These are phyloP conservation scores for Netelia virgata DNA, from an alignment of 2,888 invertebrate genomes.

Conservation along the genomic window DNA sequence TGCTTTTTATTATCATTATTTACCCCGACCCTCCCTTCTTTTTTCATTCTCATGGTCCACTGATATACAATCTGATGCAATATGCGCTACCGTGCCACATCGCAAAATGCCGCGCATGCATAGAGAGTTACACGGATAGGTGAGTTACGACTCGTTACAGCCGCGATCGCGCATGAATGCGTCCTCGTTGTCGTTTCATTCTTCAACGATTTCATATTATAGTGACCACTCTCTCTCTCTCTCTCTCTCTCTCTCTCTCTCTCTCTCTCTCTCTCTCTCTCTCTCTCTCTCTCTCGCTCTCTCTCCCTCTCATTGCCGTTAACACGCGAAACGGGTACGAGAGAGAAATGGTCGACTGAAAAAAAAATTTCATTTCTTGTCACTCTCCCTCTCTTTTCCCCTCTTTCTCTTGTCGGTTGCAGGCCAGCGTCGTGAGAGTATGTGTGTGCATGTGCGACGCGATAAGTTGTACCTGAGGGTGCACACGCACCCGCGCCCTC, in stretches of 20 bases:
- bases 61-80: slow-evolving; percentile 43
- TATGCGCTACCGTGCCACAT: slow-evolving; percentile 20
- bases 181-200: slow-evolving; percentile 37
- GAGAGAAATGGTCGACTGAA: slow-evolving; percentile 31
- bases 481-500: background rate
- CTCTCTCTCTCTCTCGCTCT: slow-evolving; percentile 2
- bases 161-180: slow-evolving; percentile 44
- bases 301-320: slow-evolving; percentile 24
- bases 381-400: background rate
- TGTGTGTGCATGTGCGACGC: background rate
- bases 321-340: slow-evolving; percentile 43
- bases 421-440: background rate
- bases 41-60: slow-evolving; percentile 30
- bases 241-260: no score
- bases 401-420: slow-evolving; percentile 9
- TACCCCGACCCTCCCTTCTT: background rate
- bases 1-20: background rate
- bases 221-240: slow-evolving; percentile 5
- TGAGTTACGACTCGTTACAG: background rate
- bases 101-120: background rate
- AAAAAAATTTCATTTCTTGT: slow-evolving; percentile 57
- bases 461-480: background rate
- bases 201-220: slow-evolving; percentile 35
- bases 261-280: no score
- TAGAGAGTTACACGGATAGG: background rate